Evolutionary conservation across 2,888 invertebrate genomes (phyloP).

Genomic region (Endomychus coccineus): DNA sequence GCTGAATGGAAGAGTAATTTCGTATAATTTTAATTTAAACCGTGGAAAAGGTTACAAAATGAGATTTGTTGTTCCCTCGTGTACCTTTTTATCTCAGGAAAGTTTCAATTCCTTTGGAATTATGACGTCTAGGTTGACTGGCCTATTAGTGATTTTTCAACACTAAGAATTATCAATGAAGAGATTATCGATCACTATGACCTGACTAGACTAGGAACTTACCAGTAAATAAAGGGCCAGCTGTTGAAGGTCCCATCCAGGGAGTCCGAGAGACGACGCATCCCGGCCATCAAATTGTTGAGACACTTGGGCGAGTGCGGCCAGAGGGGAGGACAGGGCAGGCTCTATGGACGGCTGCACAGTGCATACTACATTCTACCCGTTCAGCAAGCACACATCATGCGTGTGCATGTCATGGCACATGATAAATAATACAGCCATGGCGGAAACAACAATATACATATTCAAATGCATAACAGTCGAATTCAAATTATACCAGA

Average conservation of each 20-base stretch:
- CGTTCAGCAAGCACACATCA: constrained; percentile 33
- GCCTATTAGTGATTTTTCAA: too few species aligned
- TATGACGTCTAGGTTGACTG: too few species aligned
- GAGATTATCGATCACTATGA: constrained; percentile 2
- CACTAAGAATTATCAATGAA: too few species aligned
- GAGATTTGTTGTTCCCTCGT: too few species aligned
- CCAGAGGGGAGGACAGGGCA: constrained; percentile 42
- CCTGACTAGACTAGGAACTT: constrained; percentile 39
- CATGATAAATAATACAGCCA: constrained; percentile 12
- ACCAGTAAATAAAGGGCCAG: constrained; percentile 65
- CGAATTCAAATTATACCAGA: background rate
- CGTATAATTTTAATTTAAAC: too few species aligned
- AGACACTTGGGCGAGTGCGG: constrained; percentile 44
- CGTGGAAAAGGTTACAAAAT: too few species aligned
- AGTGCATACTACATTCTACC: constrained; percentile 35
- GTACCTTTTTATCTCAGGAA: too few species aligned
- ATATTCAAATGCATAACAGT: constrained; percentile 1
- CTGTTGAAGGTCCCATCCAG: constrained; percentile 68
- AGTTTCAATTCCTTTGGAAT: too few species aligned
- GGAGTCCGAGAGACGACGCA: constrained; percentile 51
- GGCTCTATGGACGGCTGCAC: constrained; percentile 35
- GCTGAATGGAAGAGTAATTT: too few species aligned
- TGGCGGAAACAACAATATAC: constrained; percentile 9
- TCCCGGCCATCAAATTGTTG: constrained; percentile 44
- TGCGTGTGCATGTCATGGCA: constrained; percentile 13